phyloP scores from a whole-genome alignment of 2,797 vertebrate species.

The Peromyscus eremicus region DNA sequence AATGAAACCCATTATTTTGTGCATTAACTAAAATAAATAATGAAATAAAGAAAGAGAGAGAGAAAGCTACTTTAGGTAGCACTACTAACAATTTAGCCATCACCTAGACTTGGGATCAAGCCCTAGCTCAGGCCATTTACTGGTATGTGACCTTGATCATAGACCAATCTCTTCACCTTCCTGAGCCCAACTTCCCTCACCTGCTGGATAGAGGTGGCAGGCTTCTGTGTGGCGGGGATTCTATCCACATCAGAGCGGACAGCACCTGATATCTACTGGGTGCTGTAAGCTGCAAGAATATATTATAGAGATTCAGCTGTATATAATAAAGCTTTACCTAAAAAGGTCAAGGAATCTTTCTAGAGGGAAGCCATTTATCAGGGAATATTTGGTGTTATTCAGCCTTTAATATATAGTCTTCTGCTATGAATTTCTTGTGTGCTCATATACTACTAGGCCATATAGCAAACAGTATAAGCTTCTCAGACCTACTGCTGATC shows the following conservation, averaged over 20 bases:
- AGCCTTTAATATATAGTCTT: too few relatives aligned
- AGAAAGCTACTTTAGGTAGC: background rate
- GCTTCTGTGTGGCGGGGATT: background rate
- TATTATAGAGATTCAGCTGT: too few relatives aligned
- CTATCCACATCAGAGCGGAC: background rate
- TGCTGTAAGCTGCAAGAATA: too few relatives aligned
- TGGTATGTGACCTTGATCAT: background rate
- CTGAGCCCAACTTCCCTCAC: background rate
- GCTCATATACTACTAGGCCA: too few relatives aligned
- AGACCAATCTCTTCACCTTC: background rate
- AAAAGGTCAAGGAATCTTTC: too few relatives aligned
- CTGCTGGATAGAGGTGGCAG: background rate
- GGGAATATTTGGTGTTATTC: too few relatives aligned
- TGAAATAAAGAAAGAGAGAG: background rate
- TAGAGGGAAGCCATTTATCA: too few relatives aligned
- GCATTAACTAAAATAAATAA: background rate
- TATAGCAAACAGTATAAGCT: too few relatives aligned
- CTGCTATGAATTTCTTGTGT: too few relatives aligned
- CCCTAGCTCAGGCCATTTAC: background rate
- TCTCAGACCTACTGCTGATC: too few relatives aligned
- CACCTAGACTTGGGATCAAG: background rate
- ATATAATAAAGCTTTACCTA: too few relatives aligned
- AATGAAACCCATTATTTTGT: background rate
- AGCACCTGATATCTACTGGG: background rate
- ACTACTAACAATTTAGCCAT: background rate